Conservation (phyloP, 2,797 vertebrate genomes). For the Eospalax fontanierii region DNA sequence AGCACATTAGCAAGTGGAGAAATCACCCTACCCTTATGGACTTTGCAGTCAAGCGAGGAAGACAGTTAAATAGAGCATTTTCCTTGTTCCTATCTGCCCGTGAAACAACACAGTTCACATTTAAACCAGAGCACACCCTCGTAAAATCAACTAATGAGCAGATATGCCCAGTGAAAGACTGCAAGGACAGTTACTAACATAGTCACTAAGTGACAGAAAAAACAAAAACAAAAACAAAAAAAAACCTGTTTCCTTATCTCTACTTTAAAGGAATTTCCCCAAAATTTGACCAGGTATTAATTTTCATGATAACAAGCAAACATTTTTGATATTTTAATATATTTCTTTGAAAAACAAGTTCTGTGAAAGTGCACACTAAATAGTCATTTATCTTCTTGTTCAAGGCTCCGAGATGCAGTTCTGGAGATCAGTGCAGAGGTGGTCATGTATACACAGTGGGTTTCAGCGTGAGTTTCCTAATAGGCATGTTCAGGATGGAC, state of each 20-base stretch:
- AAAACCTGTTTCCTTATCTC: background rate
- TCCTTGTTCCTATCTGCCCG: background rate
- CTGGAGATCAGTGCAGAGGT: no score
- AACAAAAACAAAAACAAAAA: no score
- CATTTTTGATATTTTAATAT: background rate
- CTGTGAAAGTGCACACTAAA: no score
- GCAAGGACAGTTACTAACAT: background rate
- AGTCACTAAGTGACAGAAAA: background rate
- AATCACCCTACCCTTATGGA: background rate
- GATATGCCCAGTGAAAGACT: background rate
- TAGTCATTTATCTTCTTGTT: no score
- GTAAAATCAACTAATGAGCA: background rate
- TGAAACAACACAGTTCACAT: background rate
- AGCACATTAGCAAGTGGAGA: background rate
- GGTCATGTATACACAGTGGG: no score
- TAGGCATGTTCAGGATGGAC: no score
- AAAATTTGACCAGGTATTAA: background rate
- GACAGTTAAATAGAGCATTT: background rate
- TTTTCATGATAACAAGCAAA: constrained; percentile 30
- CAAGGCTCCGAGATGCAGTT: no score
- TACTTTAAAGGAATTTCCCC: background rate
- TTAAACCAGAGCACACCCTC: background rate
- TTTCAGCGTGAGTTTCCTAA: no score
- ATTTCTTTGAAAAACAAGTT: no score
- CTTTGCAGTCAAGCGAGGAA: background rate